Percentiles rank a stretch among this genome's conserved stretches.
Conservation (phyloP, 2,888 invertebrate species). For the Thera obeliscata region DNA sequence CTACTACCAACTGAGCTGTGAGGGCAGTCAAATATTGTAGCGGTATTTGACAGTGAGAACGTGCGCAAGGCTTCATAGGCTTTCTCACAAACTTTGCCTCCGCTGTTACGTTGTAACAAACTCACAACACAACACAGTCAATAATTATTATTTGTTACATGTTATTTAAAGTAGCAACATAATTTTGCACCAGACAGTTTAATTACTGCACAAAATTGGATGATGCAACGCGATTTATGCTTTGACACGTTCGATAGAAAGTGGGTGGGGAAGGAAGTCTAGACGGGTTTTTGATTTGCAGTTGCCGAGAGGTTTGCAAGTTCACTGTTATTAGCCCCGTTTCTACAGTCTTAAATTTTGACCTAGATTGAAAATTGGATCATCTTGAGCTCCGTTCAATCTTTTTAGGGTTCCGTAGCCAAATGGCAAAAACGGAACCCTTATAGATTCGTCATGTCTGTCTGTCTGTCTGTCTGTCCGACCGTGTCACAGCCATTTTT, state of each 20-base stretch:
- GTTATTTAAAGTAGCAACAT: constrained; percentile 32
- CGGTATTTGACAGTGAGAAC: too few species aligned
- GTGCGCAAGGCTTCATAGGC: too few species aligned
- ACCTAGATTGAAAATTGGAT: constrained; percentile 22
- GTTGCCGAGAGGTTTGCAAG: constrained; percentile 28
- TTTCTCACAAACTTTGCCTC: too few species aligned
- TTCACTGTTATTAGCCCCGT: constrained; percentile 31
- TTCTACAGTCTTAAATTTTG: constrained; percentile 15
- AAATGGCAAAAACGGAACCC: too few species aligned
- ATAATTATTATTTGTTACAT: constrained; percentile 1
- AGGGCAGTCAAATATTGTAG: too few species aligned
- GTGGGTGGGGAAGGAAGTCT: constrained; percentile 41
- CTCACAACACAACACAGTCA: not conserved
- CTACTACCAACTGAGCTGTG: too few species aligned
- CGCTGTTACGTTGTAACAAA: not conserved
- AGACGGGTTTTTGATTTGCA: constrained; percentile 40
- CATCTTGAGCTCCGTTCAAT: constrained; percentile 3
- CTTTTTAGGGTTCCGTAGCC: too few species aligned
- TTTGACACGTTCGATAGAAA: constrained; percentile 46
- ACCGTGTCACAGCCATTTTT: too few species aligned
- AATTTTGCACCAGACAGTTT: constrained; percentile 30
- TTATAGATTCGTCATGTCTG: too few species aligned
- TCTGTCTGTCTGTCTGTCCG: too few species aligned
- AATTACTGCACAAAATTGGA: constrained; percentile 36
- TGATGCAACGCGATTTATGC: constrained; percentile 38